phyloP scores from a whole-genome alignment of 2,113 vertebrate species.

The Cephalopholis sonnerati region DNA sequence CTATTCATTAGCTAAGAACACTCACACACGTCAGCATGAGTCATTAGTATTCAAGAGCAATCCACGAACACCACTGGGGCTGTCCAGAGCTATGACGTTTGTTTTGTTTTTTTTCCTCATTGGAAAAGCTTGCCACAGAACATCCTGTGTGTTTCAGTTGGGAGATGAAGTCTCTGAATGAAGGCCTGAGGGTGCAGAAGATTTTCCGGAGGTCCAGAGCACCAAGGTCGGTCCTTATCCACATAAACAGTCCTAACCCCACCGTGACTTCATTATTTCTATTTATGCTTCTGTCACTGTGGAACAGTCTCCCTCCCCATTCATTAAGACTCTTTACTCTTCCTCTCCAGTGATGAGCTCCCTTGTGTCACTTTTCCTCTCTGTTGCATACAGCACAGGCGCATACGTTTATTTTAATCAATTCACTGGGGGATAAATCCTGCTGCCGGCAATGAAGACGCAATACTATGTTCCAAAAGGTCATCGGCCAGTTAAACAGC shows the following conservation, averaged over 20 bases:
- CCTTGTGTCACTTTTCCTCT: constrained; percentile 73
- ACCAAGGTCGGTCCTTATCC: constrained; percentile 51
- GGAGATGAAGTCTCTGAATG: constrained; percentile 50
- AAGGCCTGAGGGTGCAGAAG: constrained; percentile 58
- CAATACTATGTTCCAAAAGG: constrained; percentile 50
- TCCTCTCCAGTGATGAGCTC: constrained; percentile 75
- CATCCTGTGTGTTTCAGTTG: constrained; percentile 64
- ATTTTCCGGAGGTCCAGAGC: constrained; percentile 56
- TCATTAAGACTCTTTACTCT: constrained; percentile 79
- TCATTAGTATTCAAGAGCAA: constrained; percentile 34
- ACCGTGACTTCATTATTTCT: constrained; percentile 83
- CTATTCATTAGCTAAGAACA: constrained; percentile 35
- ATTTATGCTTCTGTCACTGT: constrained; percentile 73
- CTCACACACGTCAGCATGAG: constrained; percentile 30
- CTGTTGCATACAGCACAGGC: constrained; percentile 40
- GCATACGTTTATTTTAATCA: constrained; percentile 78
- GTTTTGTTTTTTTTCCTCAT: constrained; percentile 41
- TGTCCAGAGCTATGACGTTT: constrained; percentile 29
- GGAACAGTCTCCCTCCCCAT: constrained; percentile 58
- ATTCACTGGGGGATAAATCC: constrained; percentile 49
- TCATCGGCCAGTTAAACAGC: constrained; percentile 67
- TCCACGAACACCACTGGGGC: constrained; percentile 26
- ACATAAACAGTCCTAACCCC: constrained; percentile 75
- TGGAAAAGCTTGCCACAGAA: constrained; percentile 58
- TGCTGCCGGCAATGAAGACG: constrained; percentile 40